Conservation (phyloP, 2,797 vertebrate genomes). For the Salmo trutta region DNA sequence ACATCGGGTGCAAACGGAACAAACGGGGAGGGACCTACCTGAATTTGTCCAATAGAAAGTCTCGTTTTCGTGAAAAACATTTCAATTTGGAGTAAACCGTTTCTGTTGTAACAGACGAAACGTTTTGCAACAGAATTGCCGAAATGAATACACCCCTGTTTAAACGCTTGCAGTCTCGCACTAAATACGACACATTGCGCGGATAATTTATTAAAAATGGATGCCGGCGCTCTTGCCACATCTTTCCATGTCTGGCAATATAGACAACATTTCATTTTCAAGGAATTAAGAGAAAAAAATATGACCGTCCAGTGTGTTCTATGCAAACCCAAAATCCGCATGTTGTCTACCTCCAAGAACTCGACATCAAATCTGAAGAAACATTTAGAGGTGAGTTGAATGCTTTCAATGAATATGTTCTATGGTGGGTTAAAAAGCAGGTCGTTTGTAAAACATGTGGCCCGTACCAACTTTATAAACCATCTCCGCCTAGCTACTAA, state of each 20-base stretch:
- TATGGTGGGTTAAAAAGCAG: neutral
- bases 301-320: conserved; percentile 79
- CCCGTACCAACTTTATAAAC: neutral
- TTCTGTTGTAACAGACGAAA: too few relatives aligned
- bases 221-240: neutral
- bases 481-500: neutral
- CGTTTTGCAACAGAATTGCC: too few relatives aligned
- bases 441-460: neutral
- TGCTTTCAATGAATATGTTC: neutral
- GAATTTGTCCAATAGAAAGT: too few relatives aligned
- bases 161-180: neutral
- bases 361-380: conserved; percentile 77
- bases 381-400: conserved; percentile 73
- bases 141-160: neutral
- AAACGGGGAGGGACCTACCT: too few relatives aligned
- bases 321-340: conserved; percentile 71
- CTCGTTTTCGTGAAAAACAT: too few relatives aligned
- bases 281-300: conserved; percentile 76
- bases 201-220: neutral
- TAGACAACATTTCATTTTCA: conserved; percentile 77
- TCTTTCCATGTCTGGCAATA: conserved; percentile 66
- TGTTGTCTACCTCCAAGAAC: conserved; percentile 74
- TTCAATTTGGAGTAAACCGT: too few relatives aligned
- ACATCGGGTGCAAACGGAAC: too few relatives aligned
- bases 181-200: neutral